Evolutionary conservation across 92 coral and sea anemone genomes (phyloP).

Genomic region (Epizoanthus fatuus): DNA sequence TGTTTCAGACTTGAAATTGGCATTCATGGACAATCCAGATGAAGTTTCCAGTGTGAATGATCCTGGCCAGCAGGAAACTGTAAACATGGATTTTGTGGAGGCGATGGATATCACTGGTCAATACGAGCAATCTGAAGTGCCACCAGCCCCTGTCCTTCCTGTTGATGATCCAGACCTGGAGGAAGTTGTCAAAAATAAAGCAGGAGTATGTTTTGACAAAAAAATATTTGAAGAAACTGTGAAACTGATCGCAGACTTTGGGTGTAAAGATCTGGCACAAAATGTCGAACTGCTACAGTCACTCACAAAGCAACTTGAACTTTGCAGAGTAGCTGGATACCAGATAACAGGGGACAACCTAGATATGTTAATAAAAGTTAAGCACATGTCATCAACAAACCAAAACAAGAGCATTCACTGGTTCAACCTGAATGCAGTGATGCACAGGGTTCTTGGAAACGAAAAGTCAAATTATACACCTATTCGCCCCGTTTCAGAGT

Average conservation of each 20-base stretch:
- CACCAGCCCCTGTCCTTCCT: too few relatives aligned
- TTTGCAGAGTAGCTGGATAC: conserved; percentile 33
- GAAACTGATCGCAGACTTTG: conserved; percentile 31
- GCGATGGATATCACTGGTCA: conserved; percentile 3
- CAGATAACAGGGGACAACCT: conserved; percentile 69
- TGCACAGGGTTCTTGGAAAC: conserved; percentile 43
- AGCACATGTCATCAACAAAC: conserved; percentile 51
- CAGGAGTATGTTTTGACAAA: conserved; percentile 32
- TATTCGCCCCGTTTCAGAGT: conserved; percentile 33
- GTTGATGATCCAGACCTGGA: not conserved
- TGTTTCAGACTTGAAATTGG: conserved; percentile 1
- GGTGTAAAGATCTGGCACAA: conserved; percentile 20
- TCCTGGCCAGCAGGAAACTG: not conserved
- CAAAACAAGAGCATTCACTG: conserved; percentile 66
- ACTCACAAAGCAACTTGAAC: not conserved
- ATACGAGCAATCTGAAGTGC: not conserved
- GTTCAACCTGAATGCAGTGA: conserved; percentile 62
- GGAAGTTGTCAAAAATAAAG: not conserved
- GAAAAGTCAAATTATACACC: conserved; percentile 3
- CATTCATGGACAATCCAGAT: not conserved
- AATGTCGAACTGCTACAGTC: conserved; percentile 10
- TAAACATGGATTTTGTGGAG: not conserved
- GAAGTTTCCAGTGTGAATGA: not conserved
- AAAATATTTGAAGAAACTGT: conserved; percentile 19
- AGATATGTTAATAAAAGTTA: conserved; percentile 57